Evolutionary conservation across 2,888 invertebrate species (phyloP), one percentile per base, ranked within the genome.

Genomic region (Orgyia antiqua): DNA sequence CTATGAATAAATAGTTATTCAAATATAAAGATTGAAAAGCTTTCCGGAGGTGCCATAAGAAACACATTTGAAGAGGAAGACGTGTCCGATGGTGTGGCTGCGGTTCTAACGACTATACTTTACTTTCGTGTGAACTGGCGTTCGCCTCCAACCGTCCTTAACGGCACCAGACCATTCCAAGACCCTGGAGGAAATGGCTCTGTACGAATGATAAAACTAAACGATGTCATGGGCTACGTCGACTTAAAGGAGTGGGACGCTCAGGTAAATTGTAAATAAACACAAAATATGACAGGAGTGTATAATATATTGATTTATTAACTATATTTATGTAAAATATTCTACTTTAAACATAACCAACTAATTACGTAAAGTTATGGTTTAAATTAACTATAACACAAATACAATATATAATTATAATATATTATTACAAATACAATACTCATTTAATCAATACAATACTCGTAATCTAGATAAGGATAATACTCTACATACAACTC

Each of bases 41-140:
- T 80, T 45, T 76, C 83, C 0, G 72, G 66, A 1, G 82, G 83
- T 8, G 66, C 75, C 1, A 72, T 87, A 49, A 72, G 60, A 23
- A 55, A 80, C 31, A 79, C 84, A 3, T 86, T 87, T 39, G 77
- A 80, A 1, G 75, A 76, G 23, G 71, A 70, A 0, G 87, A 87
- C 34, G 36, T 87, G 7, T 48, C 66, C 0, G 56, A 51, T 0
- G 68, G 66, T 10, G 59, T 72, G 2, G 60, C 68, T 24, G 72
- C 71, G 0, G 62, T 72, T 3, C 48, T 76, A 7, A 36, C 79
- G 11, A 70, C 53, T 6, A 80, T 75, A 2, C 8, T 80, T 36
- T 84, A 86, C 45, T 12, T 82, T 32, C 78, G 87, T 15, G 72
- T 65, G 18, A 62, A 67, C 8, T 87, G 87, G 87, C 73, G 78